Evolutionary conservation across 2,797 vertebrate genomes (phyloP).

Genomic region (Astyanax mexicanus): DNA sequence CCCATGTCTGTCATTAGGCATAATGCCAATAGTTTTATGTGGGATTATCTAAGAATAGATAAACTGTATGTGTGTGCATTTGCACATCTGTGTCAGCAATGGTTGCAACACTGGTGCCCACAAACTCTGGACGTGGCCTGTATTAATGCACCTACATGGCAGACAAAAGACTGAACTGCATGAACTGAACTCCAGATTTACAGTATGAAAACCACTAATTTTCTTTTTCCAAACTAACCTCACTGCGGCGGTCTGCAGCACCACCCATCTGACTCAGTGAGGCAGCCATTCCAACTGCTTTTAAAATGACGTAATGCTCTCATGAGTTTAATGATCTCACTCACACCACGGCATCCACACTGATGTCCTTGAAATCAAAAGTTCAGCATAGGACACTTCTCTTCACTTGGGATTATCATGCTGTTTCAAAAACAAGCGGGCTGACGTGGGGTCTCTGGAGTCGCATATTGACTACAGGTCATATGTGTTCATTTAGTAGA

Average conservation of each 20-base stretch:
- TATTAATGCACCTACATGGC: neutral
- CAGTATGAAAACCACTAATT: neutral
- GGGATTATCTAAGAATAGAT: too few relatives aligned
- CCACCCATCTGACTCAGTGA: constrained; percentile 69
- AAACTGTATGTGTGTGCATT: too few relatives aligned
- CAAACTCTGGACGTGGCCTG: too few relatives aligned
- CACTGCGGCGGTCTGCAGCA: constrained; percentile 28
- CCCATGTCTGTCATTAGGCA: too few relatives aligned
- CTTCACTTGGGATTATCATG: neutral
- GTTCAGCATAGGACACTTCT: neutral
- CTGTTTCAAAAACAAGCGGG: neutral
- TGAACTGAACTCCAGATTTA: neutral
- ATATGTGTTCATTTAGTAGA: neutral
- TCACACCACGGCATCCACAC: constrained; percentile 5
- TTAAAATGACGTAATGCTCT: constrained; percentile 40
- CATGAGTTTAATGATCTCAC: constrained; percentile 40
- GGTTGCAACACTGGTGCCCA: too few relatives aligned
- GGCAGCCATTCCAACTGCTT: constrained; percentile 53
- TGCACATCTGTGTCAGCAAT: too few relatives aligned
- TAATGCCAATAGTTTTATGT: too few relatives aligned
- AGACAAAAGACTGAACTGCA: neutral
- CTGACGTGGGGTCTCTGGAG: neutral
- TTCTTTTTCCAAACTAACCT: constrained; percentile 14
- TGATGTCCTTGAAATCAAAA: constrained; percentile 21
- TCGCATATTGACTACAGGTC: neutral